phyloP scores from a whole-genome alignment of 2,888 invertebrate genomes.

The Cerceris rybyensis region DNA sequence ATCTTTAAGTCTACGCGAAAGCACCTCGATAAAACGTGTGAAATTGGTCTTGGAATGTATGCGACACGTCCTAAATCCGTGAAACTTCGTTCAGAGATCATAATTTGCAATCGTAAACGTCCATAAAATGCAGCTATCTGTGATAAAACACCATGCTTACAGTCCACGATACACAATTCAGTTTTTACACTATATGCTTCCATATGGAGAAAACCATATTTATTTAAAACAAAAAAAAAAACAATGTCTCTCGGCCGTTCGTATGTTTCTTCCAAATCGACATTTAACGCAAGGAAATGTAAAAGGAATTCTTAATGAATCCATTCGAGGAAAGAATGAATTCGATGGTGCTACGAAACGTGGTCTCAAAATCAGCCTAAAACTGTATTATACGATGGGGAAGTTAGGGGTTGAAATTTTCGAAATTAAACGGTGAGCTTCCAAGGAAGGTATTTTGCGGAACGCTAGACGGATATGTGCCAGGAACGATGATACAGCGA shows the following conservation, averaged over 20 bases:
- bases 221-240: not conserved
- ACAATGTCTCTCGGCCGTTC: slow-evolving; percentile 4
- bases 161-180: slow-evolving; percentile 34
- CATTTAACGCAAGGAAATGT: not conserved
- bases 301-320: not conserved
- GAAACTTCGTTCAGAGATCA: slow-evolving; percentile 28
- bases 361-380: slow-evolving; percentile 11
- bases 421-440: slow-evolving; percentile 37
- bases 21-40: not conserved
- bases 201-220: slow-evolving; percentile 9
- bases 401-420: slow-evolving; percentile 13
- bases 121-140: slow-evolving; percentile 59
- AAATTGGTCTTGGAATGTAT: slow-evolving; percentile 27
- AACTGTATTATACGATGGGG: not conserved
- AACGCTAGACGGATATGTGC: slow-evolving; percentile 47
- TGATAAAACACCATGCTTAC: slow-evolving; percentile 62
- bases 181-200: slow-evolving; percentile 52
- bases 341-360: slow-evolving; percentile 18
- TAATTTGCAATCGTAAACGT: slow-evolving; percentile 55
- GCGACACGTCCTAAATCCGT: not conserved
- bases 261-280: slow-evolving; percentile 2
- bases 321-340: not conserved
- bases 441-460: slow-evolving; percentile 28
- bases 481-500: slow-evolving; percentile 28
- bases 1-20: not conserved